Conservation (phyloP, 2,888 invertebrate genomes). For the Drosophila siamana region DNA sequence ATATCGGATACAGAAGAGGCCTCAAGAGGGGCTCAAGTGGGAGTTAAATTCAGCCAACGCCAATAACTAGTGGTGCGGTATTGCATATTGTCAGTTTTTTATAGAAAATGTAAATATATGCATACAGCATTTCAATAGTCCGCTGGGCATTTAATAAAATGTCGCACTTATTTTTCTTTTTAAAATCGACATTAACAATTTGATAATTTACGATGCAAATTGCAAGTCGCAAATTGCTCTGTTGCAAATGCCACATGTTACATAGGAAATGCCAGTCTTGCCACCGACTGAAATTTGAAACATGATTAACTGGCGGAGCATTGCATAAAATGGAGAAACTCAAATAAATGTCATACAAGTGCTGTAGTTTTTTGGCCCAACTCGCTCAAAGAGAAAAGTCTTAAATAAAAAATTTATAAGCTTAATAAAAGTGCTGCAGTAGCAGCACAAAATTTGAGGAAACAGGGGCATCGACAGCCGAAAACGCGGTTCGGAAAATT, state of each 20-base stretch:
- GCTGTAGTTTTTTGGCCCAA: conserved; percentile 45
- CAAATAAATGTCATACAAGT: conserved; percentile 76
- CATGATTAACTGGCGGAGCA: conserved; percentile 51
- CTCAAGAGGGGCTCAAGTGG: conserved; percentile 22
- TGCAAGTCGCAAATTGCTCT: conserved; percentile 20
- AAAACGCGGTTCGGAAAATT: conserved; percentile 35
- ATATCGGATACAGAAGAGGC: conserved; percentile 10
- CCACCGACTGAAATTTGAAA: conserved; percentile 26
- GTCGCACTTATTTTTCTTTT: conserved; percentile 21
- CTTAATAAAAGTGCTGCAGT: conserved; percentile 77
- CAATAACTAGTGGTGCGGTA: conserved; percentile 24
- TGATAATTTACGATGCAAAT: conserved; percentile 66
- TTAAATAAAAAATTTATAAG: conserved; percentile 79
- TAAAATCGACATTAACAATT: conserved; percentile 53
- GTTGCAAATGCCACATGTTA: neutral
- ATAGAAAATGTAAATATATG: conserved; percentile 39
- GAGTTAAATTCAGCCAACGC: conserved; percentile 5
- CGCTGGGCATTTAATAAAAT: conserved; percentile 68
- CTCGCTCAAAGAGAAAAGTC: conserved; percentile 78
- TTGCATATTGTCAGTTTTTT: conserved; percentile 36
- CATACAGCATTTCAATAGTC: conserved; percentile 26
- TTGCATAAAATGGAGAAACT: conserved; percentile 31
- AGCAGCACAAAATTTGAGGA: neutral
- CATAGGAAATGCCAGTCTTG: conserved; percentile 18
- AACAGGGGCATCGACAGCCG: neutral